Percentiles rank a stretch among this genome's conserved stretches.
Evolutionary conservation across 2,113 vertebrate genomes (phyloP).

Genomic region (Raphicerus campestris): DNA sequence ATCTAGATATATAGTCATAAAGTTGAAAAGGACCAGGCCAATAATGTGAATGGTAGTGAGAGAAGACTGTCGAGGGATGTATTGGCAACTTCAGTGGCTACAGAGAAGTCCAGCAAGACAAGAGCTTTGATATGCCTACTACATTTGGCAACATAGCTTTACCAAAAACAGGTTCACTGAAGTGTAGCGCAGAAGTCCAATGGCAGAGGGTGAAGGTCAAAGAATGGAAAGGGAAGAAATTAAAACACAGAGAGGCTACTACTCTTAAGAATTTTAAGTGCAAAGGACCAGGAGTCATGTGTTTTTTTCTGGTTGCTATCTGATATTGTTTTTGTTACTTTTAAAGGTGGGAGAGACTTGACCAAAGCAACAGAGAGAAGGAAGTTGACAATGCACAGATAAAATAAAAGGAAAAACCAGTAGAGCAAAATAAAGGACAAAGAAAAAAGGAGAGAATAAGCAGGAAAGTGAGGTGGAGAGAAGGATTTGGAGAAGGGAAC

Average conservation of each 20-base stretch:
- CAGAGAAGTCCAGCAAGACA: neutral
- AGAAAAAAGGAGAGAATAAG: neutral
- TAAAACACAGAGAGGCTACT: neutral
- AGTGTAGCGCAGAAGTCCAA: neutral
- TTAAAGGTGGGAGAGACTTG: neutral
- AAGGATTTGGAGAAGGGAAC: neutral
- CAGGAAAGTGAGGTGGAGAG: neutral
- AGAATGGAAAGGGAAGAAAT: neutral
- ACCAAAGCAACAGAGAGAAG: neutral
- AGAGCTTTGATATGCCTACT: neutral
- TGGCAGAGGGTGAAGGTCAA: neutral
- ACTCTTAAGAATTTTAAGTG: neutral
- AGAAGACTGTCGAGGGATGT: neutral
- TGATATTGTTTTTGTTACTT: neutral
- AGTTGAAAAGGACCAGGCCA: neutral
- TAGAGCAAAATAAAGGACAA: neutral
- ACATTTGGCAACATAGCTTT: neutral
- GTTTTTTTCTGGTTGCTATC: neutral
- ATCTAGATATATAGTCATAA: neutral
- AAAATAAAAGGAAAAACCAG: neutral
- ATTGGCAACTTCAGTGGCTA: neutral
- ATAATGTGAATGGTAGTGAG: neutral
- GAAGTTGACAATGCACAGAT: neutral
- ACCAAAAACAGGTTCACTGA: neutral
- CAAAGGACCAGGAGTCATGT: neutral